These are phyloP conservation scores for Cantharis rufa DNA, from an alignment of 2,888 invertebrate genomes.

Conservation along the genomic window DNA sequence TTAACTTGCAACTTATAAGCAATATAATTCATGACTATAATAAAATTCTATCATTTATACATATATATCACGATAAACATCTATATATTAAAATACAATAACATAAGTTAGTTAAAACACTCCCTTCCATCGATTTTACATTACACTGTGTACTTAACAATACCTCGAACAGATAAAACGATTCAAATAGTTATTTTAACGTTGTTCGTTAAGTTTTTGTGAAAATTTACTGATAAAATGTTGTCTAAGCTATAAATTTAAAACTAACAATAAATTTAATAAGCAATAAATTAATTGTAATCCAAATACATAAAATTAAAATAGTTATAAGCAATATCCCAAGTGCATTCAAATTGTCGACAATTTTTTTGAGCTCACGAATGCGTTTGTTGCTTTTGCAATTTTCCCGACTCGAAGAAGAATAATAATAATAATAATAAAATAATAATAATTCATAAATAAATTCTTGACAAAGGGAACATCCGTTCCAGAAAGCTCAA, in stretches of 20 bases:
- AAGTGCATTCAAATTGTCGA: too few relatives aligned
- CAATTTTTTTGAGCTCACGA: too few relatives aligned
- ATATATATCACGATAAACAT: neutral
- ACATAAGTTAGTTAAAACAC: neutral
- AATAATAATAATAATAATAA: too few relatives aligned
- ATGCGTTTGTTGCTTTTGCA: too few relatives aligned
- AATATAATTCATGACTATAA: neutral
- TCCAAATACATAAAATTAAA: neutral
- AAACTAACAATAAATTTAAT: neutral
- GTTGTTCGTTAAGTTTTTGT: too few relatives aligned
- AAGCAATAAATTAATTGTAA: neutral
- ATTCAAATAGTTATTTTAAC: too few relatives aligned
- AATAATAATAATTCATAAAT: too few relatives aligned
- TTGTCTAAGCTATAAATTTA: neutral
- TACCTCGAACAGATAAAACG: neutral
- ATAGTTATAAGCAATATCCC: too few relatives aligned
- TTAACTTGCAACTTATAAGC: neutral
- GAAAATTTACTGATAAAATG: neutral
- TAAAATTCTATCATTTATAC: neutral
- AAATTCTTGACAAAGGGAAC: too few relatives aligned
- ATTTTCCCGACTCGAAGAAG: too few relatives aligned
- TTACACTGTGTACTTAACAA: neutral
- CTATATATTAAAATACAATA: neutral
- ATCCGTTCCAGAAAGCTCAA: too few relatives aligned
- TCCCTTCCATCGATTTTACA: neutral